Percentiles rank a stretch among this genome's conserved stretches.
phyloP scores from a whole-genome alignment of 1,140 invertebrate species.

The Achroia grisella region DNA sequence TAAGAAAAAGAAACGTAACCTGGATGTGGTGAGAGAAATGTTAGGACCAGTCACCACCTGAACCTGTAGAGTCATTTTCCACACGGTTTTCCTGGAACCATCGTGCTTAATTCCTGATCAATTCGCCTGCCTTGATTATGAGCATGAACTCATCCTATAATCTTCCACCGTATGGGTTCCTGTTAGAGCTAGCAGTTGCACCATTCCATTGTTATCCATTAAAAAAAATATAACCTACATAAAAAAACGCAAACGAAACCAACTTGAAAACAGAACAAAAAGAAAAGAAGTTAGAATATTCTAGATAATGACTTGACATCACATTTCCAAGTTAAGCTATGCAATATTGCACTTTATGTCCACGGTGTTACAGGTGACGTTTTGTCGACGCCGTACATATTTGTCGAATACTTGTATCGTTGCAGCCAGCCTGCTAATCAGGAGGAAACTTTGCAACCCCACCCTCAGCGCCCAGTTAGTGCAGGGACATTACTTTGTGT shows the following conservation, averaged over 20 bases:
- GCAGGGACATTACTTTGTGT: neutral
- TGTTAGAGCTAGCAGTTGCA: too few species aligned
- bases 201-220: too few species aligned
- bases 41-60: too few species aligned
- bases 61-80: too few species aligned
- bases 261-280: neutral
- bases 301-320: slow-evolving; percentile 1
- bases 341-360: neutral
- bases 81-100: too few species aligned
- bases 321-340: neutral
- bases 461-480: neutral
- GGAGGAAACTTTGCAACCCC: slow-evolving; percentile 25
- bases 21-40: too few species aligned
- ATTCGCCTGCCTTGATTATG: too few species aligned
- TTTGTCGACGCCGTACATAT: slow-evolving; percentile 3
- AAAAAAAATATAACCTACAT: too few species aligned
- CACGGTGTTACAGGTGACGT: neutral
- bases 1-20: too few species aligned
- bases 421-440: slow-evolving; percentile 29
- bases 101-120: too few species aligned
- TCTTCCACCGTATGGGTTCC: too few species aligned
- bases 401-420: neutral
- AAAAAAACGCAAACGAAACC: neutral
- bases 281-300: neutral
- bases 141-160: too few species aligned